Percentiles rank a stretch among this genome's conserved stretches.
phyloP scores from a whole-genome alignment of 30 jellyfish, hydroid and myxozoan species.

The Phacellophora camtschatica region DNA sequence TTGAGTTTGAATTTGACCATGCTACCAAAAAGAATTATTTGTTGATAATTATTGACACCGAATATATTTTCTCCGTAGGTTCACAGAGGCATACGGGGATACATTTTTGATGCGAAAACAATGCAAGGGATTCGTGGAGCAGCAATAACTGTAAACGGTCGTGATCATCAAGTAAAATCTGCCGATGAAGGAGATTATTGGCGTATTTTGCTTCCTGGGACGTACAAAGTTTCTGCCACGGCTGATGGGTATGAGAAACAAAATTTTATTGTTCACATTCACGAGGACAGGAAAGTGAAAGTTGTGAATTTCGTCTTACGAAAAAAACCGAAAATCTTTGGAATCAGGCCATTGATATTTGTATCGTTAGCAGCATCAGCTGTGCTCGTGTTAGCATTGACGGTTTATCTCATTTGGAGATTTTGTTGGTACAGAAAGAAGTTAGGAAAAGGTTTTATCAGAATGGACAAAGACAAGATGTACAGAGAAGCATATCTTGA shows the following conservation, averaged over 20 bases:
- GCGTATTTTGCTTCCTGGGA: slow-evolving; percentile 93
- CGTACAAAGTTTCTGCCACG: slow-evolving; percentile 79
- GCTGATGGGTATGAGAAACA: slow-evolving; percentile 80
- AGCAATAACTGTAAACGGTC: slow-evolving; percentile 65
- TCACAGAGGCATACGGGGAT: slow-evolving; percentile 90
- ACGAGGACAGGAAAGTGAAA: slow-evolving; percentile 53
- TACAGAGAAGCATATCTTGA: slow-evolving; percentile 69
- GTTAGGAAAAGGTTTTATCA: slow-evolving; percentile 47
- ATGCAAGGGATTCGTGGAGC: slow-evolving; percentile 80
- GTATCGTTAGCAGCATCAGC: slow-evolving; percentile 78
- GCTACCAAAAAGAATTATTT: too few species aligned
- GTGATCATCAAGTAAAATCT: slow-evolving; percentile 74
- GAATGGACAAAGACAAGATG: slow-evolving; percentile 23
- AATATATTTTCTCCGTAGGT: too few species aligned
- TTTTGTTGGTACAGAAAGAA: slow-evolving; percentile 53
- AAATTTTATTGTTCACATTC: slow-evolving; percentile 60
- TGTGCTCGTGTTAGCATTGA: slow-evolving; percentile 49
- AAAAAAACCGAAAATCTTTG: slow-evolving; percentile 48
- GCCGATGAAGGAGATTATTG: slow-evolving; percentile 91
- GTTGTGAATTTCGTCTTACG: slow-evolving; percentile 66
- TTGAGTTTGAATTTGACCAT: too few species aligned
- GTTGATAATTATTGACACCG: too few species aligned
- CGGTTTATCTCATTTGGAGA: slow-evolving; percentile 42
- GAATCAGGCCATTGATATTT: slow-evolving; percentile 74
- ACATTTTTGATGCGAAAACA: slow-evolving; percentile 69